These are phyloP conservation scores for Alviniconcha marisindica DNA, from an alignment of 1,140 invertebrate genomes.

Conservation along the genomic window DNA sequence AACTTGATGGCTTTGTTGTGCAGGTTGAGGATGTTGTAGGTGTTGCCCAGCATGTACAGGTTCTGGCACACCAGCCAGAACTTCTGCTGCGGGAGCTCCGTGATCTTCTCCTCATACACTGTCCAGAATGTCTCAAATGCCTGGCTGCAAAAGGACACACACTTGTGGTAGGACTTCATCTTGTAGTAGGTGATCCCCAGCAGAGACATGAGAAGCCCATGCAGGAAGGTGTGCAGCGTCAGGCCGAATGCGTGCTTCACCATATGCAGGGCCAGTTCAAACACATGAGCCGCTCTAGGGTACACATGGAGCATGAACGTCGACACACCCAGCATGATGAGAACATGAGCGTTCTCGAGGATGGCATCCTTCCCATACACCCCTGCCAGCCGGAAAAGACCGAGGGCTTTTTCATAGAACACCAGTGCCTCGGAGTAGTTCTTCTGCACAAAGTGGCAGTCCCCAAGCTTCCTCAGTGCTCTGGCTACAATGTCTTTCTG, in stretches of 20 bases:
- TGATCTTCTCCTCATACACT: conserved; percentile 64
- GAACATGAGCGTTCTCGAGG: conserved; percentile 69
- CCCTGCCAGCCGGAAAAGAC: conserved; percentile 60
- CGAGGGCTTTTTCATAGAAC: conserved; percentile 67
- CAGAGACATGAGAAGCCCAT: conserved; percentile 69
- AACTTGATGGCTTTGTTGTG: conserved; percentile 72
- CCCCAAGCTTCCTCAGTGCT: conserved; percentile 67
- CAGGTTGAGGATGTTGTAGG: conserved; percentile 69
- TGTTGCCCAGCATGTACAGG: conserved; percentile 72
- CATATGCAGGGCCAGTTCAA: conserved; percentile 69
- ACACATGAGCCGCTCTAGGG: conserved; percentile 66
- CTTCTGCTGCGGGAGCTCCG: conserved; percentile 63
- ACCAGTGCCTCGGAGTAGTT: conserved; percentile 69
- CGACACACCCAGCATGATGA: conserved; percentile 73
- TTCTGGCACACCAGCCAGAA: conserved; percentile 73
- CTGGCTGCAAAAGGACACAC: conserved; percentile 70
- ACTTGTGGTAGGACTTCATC: conserved; percentile 72
- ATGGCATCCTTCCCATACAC: conserved; percentile 64
- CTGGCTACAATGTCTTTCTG: conserved; percentile 66
- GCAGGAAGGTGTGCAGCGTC: conserved; percentile 62
- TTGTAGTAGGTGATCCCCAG: conserved; percentile 71
- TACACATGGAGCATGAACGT: conserved; percentile 74
- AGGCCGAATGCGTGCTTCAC: conserved; percentile 63
- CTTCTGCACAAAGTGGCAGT: conserved; percentile 72
- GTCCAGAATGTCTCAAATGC: conserved; percentile 71